These are phyloP conservation scores for Diadema setosum DNA, from an alignment of 35 echinoderm and acorn worm species.

Conservation along the genomic window DNA sequence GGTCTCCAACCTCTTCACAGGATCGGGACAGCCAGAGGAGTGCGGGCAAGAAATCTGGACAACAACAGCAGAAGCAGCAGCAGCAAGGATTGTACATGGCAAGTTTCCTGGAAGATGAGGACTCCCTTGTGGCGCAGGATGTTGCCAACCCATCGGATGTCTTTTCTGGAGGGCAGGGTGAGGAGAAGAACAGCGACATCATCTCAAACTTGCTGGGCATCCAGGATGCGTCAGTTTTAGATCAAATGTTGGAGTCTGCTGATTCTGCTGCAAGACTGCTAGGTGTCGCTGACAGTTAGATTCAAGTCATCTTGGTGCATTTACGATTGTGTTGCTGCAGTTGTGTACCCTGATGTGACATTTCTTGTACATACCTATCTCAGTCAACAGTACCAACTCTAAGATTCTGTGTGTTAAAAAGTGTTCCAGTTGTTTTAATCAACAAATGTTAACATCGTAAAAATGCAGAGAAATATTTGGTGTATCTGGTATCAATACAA, in stretches of 20 bases:
- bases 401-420: no score
- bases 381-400: no score
- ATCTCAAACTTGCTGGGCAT: conserved; percentile 93
- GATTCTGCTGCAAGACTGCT: conserved; percentile 95
- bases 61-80: no score
- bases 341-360: no score
- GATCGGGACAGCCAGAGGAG: background rate
- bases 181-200: conserved; percentile 69
- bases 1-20: background rate
- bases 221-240: conserved; percentile 84
- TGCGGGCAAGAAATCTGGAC: background rate
- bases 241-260: conserved; percentile 91
- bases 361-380: no score
- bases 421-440: no score
- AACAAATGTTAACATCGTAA: no score
- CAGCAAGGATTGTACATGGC: conserved; percentile 16
- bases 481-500: no score
- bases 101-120: background rate
- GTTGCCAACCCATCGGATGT: conserved; percentile 20
- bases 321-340: no score
- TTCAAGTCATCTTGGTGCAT: no score
- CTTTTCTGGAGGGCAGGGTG: conserved; percentile 12
- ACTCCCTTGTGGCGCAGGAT: conserved; percentile 7
- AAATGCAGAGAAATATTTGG: no score
- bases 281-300: conserved; percentile 35